These are phyloP conservation scores for Pyrrhopygopsis socrates DNA, from an alignment of 2,888 invertebrate genomes.

Conservation along the genomic window DNA sequence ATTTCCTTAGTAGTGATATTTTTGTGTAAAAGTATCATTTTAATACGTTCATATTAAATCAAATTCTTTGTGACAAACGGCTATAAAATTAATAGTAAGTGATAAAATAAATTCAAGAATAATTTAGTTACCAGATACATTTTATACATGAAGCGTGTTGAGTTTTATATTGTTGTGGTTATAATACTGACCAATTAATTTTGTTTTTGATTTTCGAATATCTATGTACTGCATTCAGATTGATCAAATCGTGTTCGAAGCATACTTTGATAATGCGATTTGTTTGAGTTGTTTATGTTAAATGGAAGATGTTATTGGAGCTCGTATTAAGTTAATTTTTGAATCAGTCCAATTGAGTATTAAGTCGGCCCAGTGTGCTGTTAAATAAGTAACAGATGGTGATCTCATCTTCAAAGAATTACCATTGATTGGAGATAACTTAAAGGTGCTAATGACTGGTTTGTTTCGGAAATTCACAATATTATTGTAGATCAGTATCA, in stretches of 20 bases:
- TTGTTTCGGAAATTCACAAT: slow-evolving; percentile 59
- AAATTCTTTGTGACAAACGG: too few species aligned
- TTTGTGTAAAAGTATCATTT: too few species aligned
- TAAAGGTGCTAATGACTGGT: not conserved
- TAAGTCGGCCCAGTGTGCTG: not conserved
- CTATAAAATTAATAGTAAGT: too few species aligned
- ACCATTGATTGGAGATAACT: not conserved
- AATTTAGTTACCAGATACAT: too few species aligned
- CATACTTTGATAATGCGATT: too few species aligned
- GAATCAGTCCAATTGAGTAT: not conserved
- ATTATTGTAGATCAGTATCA: not conserved
- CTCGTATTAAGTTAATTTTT: not conserved
- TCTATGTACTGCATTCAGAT: not conserved
- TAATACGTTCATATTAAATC: too few species aligned
- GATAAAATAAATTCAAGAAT: too few species aligned
- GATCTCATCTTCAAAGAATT: not conserved
- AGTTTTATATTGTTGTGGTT: too few species aligned
- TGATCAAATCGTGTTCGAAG: not conserved
- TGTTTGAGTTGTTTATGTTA: not conserved
- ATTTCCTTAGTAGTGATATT: too few species aligned
- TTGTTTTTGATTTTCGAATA: too few species aligned
- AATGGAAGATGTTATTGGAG: not conserved
- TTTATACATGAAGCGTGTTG: too few species aligned
- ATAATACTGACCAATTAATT: too few species aligned
- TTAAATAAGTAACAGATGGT: not conserved